Evolutionary conservation across 1,140 invertebrate genomes (phyloP), one percentile per base, ranked within the genome.

Genomic region (Diabrotica virgifera): DNA sequence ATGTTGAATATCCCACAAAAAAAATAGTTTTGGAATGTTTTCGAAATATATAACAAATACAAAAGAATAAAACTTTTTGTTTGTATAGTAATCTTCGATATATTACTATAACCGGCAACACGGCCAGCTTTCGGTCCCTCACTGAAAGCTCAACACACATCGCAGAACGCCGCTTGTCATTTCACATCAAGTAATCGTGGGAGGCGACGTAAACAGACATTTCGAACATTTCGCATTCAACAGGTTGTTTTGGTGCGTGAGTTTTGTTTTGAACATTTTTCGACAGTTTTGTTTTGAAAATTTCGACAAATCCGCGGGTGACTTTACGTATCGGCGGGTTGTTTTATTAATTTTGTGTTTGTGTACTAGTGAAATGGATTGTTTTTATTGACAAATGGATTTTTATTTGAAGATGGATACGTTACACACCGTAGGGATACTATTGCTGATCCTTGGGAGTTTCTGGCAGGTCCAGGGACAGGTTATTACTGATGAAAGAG

Each of bases 181-280:
- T 58, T 58, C 56, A 14, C 36, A 58, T 38, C 35, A 58, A 58
- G 56, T 58, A 37, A 46, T 58, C 56, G 56, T 58, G 37, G 56
- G 56, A 58, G 56, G 36, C 56, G 36, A 58, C 12, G 37, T 36
- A 24, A 24, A 35, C 24, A 12, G 2, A 13, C 24, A 12, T 54
- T 35, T 54, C 52, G 24, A 54, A 12, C 3, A 12, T 13, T 54
- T 12, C 7, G 9, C 24, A 8, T n/a, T 35, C 52, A 35, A 54
- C 12, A 54, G 52, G n/a, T 12, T 54, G 12, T 13, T 8, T 12
- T 54, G 12, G 24, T 12, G 12, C 12, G 46, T 11, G 9, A 51
- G 52, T 54, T 54, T 12, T 54, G n/a, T 53, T n/a, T 53, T 53
- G 14, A 53, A 53, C 7, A 7, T n/a, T n/a, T n/a, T n/a, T n/a